Percentiles rank a stretch among this genome's conserved stretches.
These are phyloP conservation scores for Rhinoptilus africanus DNA, from an alignment of 2,113 vertebrate species.

Conservation along the genomic window DNA sequence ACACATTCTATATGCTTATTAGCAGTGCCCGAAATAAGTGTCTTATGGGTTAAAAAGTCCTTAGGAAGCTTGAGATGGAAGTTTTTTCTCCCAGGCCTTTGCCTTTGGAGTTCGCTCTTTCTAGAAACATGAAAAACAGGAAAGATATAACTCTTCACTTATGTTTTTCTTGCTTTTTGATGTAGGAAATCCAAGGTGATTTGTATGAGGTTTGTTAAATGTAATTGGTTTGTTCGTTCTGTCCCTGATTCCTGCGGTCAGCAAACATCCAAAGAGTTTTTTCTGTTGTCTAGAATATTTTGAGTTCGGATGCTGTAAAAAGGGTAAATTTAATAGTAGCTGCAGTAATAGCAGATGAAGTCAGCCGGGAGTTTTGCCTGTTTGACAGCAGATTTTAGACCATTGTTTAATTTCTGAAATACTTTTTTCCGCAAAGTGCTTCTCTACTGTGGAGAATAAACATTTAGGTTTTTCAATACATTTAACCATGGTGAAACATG, in stretches of 20 bases:
- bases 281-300: neutral
- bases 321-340: neutral
- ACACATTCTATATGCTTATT: neutral
- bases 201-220: neutral
- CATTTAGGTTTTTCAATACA: neutral
- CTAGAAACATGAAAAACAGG: neutral
- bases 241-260: neutral
- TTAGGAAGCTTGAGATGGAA: neutral
- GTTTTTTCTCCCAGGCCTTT: neutral
- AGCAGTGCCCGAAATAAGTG: neutral
- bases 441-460: neutral
- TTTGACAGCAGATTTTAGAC: constrained; percentile 3
- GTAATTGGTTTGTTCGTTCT: neutral
- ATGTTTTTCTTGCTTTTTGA: neutral
- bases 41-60: neutral
- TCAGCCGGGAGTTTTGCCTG: neutral
- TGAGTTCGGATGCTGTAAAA: neutral
- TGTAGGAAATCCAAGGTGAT: neutral
- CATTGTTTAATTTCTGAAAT: neutral
- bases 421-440: neutral
- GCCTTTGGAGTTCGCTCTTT: neutral
- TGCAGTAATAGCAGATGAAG: neutral
- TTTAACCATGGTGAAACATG: neutral
- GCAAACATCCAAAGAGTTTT: neutral
- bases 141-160: neutral